phyloP scores from a whole-genome alignment of 1,140 invertebrate species.

The Drosophila subpulchrella region DNA sequence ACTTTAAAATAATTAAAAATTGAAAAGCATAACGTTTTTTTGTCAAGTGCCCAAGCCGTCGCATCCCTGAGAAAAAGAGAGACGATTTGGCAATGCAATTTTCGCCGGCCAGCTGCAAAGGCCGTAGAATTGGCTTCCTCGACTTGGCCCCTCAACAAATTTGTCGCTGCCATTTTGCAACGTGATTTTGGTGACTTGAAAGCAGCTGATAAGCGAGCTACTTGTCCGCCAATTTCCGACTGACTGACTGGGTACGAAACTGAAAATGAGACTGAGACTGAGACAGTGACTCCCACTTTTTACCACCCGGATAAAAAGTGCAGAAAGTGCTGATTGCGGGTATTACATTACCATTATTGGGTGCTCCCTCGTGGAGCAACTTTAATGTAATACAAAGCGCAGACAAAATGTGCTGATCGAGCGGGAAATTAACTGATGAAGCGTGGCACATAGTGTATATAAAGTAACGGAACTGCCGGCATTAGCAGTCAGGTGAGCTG shows the following conservation, averaged over 20 bases:
- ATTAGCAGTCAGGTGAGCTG: slow-evolving; percentile 23
- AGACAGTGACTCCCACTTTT: slow-evolving; percentile 11
- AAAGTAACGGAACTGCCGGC: slow-evolving; percentile 59
- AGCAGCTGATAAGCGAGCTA: slow-evolving; percentile 38
- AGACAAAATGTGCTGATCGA: slow-evolving; percentile 66
- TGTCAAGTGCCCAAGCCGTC: slow-evolving; percentile 6
- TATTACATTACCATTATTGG: slow-evolving; percentile 26
- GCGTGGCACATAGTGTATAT: slow-evolving; percentile 59
- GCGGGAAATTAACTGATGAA: slow-evolving; percentile 73
- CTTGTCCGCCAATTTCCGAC: slow-evolving; percentile 27
- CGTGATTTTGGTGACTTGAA: slow-evolving; percentile 57
- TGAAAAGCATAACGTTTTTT: neutral
- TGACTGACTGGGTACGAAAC: neutral
- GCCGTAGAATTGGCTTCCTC: slow-evolving; percentile 10
- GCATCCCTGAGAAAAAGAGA: slow-evolving; percentile 8
- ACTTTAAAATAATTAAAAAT: neutral
- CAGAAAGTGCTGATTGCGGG: slow-evolving; percentile 60
- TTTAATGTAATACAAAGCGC: slow-evolving; percentile 56
- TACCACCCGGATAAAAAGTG: slow-evolving; percentile 13
- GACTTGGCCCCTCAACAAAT: slow-evolving; percentile 27
- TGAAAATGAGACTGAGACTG: slow-evolving; percentile 8
- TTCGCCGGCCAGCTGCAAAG: slow-evolving; percentile 15
- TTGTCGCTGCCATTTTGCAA: slow-evolving; percentile 63
- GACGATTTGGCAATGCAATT: slow-evolving; percentile 53
- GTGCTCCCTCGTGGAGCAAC: neutral